Evolutionary conservation across 1,140 invertebrate genomes (phyloP).

Genomic region (Onthophagus taurus): DNA sequence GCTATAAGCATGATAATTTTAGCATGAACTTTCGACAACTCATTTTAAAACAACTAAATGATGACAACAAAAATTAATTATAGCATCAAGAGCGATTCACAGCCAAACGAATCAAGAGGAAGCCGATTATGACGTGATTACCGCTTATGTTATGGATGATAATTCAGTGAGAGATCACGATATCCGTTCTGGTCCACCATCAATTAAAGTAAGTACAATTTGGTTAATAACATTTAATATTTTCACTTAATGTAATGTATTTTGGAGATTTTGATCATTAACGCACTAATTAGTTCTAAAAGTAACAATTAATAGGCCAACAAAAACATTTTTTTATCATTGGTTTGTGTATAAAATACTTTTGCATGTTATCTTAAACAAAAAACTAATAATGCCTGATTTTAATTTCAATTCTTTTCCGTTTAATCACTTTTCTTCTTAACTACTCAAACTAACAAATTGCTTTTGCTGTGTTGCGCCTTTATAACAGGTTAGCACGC

Average conservation of each 20-base stretch:
- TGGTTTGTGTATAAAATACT: not conserved
- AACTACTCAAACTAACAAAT: conserved; percentile 23
- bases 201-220: conserved; percentile 63
- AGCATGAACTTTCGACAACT: not conserved
- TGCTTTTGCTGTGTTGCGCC: conserved; percentile 31
- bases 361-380: not conserved
- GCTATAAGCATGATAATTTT: not conserved
- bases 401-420: not conserved
- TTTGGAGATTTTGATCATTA: not conserved
- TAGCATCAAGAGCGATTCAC: conserved; percentile 34
- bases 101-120: conserved; percentile 48
- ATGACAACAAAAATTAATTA: not conserved
- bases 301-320: too few species aligned
- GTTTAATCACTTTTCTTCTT: conserved; percentile 6
- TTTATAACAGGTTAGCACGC: conserved; percentile 38
- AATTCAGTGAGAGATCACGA: conserved; percentile 73
- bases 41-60: conserved; percentile 4
- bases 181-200: conserved; percentile 61
- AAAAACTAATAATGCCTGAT: not conserved
- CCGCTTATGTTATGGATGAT: conserved; percentile 65
- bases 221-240: conserved; percentile 4
- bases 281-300: too few species aligned
- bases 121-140: conserved; percentile 79
- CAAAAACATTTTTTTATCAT: not conserved
- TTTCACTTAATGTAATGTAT: not conserved